Percentiles rank a stretch among this genome's conserved stretches.
phyloP scores from a whole-genome alignment of 2,113 vertebrate species.

The Tylochromis polylepis region DNA sequence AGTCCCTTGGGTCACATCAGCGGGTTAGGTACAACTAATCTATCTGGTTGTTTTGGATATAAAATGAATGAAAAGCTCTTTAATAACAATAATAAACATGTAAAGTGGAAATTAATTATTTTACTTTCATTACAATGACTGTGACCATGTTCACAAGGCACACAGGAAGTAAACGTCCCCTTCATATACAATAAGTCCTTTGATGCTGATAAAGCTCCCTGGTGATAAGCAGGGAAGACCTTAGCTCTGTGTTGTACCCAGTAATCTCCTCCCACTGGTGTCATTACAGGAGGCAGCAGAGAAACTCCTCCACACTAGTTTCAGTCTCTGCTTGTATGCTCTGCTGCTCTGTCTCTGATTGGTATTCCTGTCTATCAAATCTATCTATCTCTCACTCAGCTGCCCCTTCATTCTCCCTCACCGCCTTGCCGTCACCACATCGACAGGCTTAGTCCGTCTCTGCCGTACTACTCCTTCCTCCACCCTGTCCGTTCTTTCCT shows the following conservation, averaged over 20 bases:
- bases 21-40: not conserved
- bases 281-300: slow-evolving; percentile 6
- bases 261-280: slow-evolving; percentile 39
- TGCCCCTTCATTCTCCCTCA: not conserved
- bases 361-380: not conserved
- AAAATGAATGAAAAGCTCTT: not conserved
- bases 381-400: not conserved
- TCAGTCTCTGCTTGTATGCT: not conserved
- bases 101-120: not conserved
- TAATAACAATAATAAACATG: not conserved
- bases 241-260: slow-evolving; percentile 13
- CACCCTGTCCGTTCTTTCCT: not conserved
- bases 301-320: not conserved
- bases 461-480: not conserved
- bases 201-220: not conserved
- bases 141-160: not conserved
- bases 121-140: not conserved
- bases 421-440: not conserved
- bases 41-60: not conserved
- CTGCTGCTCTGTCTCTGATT: not conserved
- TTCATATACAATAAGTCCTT: not conserved
- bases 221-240: not conserved
- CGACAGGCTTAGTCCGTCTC: not conserved
- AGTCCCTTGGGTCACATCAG: not conserved
- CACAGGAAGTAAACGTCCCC: not conserved